Base-by-base conservation (phyloP, 2,113 vertebrate species). In the Uropsilus gracilis region DNA sequence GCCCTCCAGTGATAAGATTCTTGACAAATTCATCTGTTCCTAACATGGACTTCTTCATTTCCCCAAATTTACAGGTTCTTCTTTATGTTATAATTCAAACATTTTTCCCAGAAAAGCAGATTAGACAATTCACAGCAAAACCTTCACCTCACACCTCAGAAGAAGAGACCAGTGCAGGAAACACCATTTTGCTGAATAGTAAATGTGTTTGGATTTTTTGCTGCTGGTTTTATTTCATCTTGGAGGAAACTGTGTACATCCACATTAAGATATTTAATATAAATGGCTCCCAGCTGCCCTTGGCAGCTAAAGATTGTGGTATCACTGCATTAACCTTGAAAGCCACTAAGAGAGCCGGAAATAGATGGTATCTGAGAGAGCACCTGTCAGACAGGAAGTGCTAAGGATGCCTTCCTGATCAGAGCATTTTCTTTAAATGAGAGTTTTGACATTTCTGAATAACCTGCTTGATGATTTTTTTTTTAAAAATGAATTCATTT, bases 71-170 rank as follows among this genome's bases (percentile, higher is more conserved):
- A 89, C 50, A 94, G 90, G 69, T 97, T 97, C 12, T 44, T 80
- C 75, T 97, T 97, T 96, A 73, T 96, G 88, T 95, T 96, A 96
- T 96, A 97, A 97, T 94, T 97, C 93, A 97, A 97, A 95, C 68
- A 95, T 91, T 78, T 94, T 95, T 97, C 59, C 76, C 96, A 76
- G 85, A 84, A 98, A 96, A 98, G 78, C 73, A 96, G 96, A 97
- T 97, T 96, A 98, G 93, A 98, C 95, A 97, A 97, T 92, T 95
- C 88, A 96, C 44, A 94, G 94, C 46, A 91, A 97, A 96, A 69
- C 90, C 94, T 96, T 97, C 89, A 90, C 94, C 94, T 97, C 89
- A 91, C 75, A 87, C 59, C 61, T 96, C 88, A 96, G 82, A 66
- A 93, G 57, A 89, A 95, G 91, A 86, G 59, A 91, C 48, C 88